These are phyloP conservation scores for Alviniconcha marisindica DNA, from an alignment of 1,140 invertebrate genomes.

Conservation along the genomic window DNA sequence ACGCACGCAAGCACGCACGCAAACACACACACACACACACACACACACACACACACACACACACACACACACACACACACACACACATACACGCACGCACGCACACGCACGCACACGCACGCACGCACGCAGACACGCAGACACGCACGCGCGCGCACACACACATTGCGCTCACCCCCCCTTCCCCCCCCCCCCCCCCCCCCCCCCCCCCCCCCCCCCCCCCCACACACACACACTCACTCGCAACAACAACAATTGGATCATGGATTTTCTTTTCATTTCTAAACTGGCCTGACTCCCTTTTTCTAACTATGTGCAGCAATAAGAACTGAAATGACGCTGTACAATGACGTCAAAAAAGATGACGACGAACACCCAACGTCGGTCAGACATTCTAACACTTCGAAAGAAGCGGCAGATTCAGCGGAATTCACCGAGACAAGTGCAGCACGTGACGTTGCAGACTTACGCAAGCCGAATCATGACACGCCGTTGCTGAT, in stretches of 20 bases:
- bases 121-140: not conserved
- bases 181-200: not conserved
- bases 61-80: too few relatives aligned
- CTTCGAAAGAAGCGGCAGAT: not conserved
- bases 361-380: too few relatives aligned
- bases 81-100: too few relatives aligned
- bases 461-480: too few relatives aligned
- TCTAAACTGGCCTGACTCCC: not conserved
- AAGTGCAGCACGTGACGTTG: too few relatives aligned
- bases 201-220: not conserved
- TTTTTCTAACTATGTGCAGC: not conserved
- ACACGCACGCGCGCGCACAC: too few relatives aligned
- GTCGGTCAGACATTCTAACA: too few relatives aligned
- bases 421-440: not conserved
- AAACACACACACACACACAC: too few relatives aligned
- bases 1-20: too few relatives aligned
- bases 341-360: not conserved
- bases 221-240: not conserved
- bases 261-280: not conserved
- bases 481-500: too few relatives aligned
- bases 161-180: not conserved
- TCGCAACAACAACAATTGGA: not conserved
- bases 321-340: not conserved
- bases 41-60: too few relatives aligned
- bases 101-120: not conserved